Conservation (phyloP, 1,140 invertebrate genomes). For the Microplitis mediator region DNA sequence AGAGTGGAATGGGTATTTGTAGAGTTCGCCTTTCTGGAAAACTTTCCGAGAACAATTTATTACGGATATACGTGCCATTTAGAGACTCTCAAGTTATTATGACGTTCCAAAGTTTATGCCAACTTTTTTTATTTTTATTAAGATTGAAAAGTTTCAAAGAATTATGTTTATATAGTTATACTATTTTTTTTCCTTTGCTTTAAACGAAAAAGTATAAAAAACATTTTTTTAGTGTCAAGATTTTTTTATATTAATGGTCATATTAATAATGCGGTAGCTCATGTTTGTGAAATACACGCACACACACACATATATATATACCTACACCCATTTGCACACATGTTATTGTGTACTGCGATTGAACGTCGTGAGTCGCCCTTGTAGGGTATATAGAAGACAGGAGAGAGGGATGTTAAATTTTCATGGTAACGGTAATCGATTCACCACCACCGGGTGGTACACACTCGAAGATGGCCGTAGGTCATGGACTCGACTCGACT, state of each 20-base stretch:
- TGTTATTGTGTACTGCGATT: neutral
- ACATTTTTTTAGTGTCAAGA: no score
- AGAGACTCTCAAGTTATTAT: constrained; percentile 57
- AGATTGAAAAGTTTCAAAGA: neutral
- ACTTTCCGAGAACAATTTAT: constrained; percentile 59
- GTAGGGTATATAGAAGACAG: no score
- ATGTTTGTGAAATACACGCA: no score
- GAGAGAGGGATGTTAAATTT: constrained; percentile 19
- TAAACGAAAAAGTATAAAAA: no score
- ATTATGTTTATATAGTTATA: constrained; percentile 8
- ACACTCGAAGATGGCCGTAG: constrained; percentile 29
- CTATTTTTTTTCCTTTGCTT: neutral
- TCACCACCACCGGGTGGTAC: constrained; percentile 6
- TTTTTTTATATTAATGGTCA: no score
- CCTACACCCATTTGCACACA: no score
- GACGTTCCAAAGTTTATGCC: constrained; percentile 52
- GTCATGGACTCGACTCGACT: constrained; percentile 29
- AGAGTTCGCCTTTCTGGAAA: constrained; percentile 48
- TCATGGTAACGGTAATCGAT: constrained; percentile 21
- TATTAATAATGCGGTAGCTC: no score
- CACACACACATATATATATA: neutral
- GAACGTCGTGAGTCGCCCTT: neutral
- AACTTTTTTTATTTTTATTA: neutral
- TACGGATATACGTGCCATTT: constrained; percentile 59
- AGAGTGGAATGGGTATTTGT: constrained; percentile 49